phyloP scores from a whole-genome alignment of 2,888 invertebrate species.

The Galerucella calmariensis region DNA sequence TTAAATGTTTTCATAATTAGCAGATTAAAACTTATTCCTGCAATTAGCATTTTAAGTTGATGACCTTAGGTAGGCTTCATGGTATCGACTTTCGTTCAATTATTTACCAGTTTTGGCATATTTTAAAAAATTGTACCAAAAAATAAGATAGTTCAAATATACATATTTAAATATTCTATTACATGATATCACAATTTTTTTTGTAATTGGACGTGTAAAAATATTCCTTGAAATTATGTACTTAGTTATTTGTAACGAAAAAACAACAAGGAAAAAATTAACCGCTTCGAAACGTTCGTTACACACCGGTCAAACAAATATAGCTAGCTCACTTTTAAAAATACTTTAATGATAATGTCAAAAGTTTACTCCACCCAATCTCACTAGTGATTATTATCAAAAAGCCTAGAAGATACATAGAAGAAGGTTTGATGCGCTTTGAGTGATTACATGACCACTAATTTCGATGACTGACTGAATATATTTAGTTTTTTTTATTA shows the following conservation, averaged over 20 bases:
- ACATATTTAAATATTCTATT: neutral
- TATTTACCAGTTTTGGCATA: no score
- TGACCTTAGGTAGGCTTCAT: no score
- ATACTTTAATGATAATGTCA: neutral
- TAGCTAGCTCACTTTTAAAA: neutral
- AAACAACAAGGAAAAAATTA: neutral
- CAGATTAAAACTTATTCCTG: no score
- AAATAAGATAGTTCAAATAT: neutral
- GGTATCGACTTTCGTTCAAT: no score
- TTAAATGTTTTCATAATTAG: neutral
- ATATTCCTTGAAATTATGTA: slow-evolving; percentile 37
- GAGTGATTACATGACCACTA: no score
- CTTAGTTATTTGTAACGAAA: slow-evolving; percentile 29
- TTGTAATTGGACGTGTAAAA: slow-evolving; percentile 34
- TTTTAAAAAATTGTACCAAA: neutral
- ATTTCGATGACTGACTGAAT: no score
- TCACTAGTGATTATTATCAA: neutral
- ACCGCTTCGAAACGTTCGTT: neutral
- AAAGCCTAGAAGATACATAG: no score
- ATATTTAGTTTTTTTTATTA: no score
- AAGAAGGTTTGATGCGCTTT: no score
- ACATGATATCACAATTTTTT: slow-evolving; percentile 16
- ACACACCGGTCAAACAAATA: neutral
- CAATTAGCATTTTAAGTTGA: no score
- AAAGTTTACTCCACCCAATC: neutral